A percentile compares a stretch with the other conserved stretches of the same genome.
Evolutionary conservation across 2,113 vertebrate species (phyloP).

Genomic region (Oncorhynchus tshawytscha): DNA sequence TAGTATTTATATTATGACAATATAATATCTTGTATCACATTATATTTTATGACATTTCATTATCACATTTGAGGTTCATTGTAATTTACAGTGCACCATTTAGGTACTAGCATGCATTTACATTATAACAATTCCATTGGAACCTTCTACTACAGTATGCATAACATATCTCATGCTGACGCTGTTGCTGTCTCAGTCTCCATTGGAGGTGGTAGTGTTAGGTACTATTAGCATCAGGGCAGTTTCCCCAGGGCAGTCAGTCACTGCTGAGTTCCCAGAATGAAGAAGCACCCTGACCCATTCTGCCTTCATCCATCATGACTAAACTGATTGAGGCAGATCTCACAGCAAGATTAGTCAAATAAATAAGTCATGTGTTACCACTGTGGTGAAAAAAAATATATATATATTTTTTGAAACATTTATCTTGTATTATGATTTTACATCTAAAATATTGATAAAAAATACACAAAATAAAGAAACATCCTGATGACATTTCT

Average conservation of each 20-base stretch:
- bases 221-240: too few relatives aligned
- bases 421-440: too few relatives aligned
- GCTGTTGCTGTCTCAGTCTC: neutral
- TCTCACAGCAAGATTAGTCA: neutral
- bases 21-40: too few relatives aligned
- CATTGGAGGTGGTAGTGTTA: neutral
- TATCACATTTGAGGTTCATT: too few relatives aligned
- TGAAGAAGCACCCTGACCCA: constrained; percentile 6
- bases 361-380: neutral
- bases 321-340: constrained; percentile 14
- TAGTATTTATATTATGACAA: too few relatives aligned
- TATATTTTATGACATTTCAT: too few relatives aligned
- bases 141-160: neutral
- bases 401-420: too few relatives aligned
- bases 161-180: neutral
- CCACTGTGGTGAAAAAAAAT: neutral
- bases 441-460: too few relatives aligned
- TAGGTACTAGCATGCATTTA: neutral
- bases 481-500: too few relatives aligned
- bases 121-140: neutral
- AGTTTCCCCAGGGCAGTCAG: neutral
- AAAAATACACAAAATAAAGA: too few relatives aligned
- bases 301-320: constrained; percentile 19
- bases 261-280: constrained; percentile 7
- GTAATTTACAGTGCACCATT: too few relatives aligned